Evolutionary conservation across 53 echinoderm and acorn worm genomes (phyloP), one percentile per base, ranked within the genome.

Genomic region (Actinopyga echinites): DNA sequence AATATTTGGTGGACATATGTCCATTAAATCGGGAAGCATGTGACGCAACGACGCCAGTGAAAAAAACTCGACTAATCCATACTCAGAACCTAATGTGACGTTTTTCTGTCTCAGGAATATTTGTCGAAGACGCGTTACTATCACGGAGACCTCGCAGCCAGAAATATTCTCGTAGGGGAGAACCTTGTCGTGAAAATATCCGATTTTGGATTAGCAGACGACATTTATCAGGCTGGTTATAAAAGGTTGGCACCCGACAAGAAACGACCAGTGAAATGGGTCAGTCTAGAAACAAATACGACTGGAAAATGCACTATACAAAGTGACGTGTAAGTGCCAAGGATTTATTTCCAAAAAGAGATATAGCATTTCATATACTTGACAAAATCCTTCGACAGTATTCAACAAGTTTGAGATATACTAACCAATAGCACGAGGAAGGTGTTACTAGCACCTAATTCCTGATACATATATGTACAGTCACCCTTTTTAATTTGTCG

Each of bases 201-300:
- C 0, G 95, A 95, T 28, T 95, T 95, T 68, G 95, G 95, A 31
- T 60, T 95, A 65, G 90, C 95, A 66, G 95, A 93, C 63, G 95
- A 95, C 57, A 93, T 95, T 52, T 95, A 95, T 61, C 92, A 93
- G 84, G 86, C 91, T n/a, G 95, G 93, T 49, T 95, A 95, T 74
- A 89, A 95, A 62, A 83, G 89, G 12, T 91, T 93, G 2, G 86
- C 87, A 0, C 88, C 93, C 25, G 91, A 95, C 68, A 88, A 86
- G 74, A 95, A 95, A 49, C 75, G 92, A 33, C 95, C 95, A 4
- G 82, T 95, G 8, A 95, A 95, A 37, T 95, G 95, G 95, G 95
- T 95, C 74, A 95, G 95, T 65, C 59, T 95, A 49, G 95, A 95
- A 82, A 95, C 95, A 13, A 92, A 93, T 69, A 84, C 84, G 12